Evolutionary conservation across 2,797 vertebrate genomes (phyloP).

Genomic region (Typhlichthys subterraneus): DNA sequence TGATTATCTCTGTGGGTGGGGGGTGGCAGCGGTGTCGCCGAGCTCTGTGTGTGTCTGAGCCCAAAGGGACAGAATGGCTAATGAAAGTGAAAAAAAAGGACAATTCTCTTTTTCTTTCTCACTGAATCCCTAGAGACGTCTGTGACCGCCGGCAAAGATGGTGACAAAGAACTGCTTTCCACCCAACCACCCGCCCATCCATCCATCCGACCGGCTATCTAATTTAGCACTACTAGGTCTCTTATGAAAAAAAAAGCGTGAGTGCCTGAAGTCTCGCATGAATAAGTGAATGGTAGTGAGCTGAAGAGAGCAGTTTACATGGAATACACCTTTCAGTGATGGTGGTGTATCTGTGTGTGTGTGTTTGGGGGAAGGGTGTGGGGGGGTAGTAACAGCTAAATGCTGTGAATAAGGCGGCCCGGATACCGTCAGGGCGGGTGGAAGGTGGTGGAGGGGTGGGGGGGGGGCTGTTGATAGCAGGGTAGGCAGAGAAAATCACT

Average conservation of each 20-base stretch:
- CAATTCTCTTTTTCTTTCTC: conserved; percentile 40
- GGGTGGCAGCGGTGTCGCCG: conserved; percentile 22
- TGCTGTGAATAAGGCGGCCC: background rate
- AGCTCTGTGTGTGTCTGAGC: conserved; percentile 50
- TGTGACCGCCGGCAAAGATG: conserved; percentile 59
- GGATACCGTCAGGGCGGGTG: no score
- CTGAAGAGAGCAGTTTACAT: conserved; percentile 46
- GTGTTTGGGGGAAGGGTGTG: no score
- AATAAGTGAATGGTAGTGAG: conserved; percentile 60
- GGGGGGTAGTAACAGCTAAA: conserved; percentile 41
- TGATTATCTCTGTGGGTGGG: background rate
- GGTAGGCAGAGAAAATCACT: conserved; percentile 28
- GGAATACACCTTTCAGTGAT: conserved; percentile 54
- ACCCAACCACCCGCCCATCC: conserved; percentile 14
- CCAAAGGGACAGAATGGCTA: conserved; percentile 64
- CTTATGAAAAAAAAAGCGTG: conserved; percentile 32
- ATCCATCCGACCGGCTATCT: background rate
- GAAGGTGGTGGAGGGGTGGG: conserved; percentile 22
- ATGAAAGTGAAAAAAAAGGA: conserved; percentile 57
- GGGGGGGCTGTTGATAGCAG: background rate
- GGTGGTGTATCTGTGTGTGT: background rate
- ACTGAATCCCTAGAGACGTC: conserved; percentile 44
- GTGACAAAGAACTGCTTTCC: conserved; percentile 40
- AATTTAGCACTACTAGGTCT: conserved; percentile 19
- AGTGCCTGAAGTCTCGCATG: conserved; percentile 51